These are phyloP conservation scores for Heteromurus nitidus DNA, from an alignment of 2,888 invertebrate species.

Conservation along the genomic window DNA sequence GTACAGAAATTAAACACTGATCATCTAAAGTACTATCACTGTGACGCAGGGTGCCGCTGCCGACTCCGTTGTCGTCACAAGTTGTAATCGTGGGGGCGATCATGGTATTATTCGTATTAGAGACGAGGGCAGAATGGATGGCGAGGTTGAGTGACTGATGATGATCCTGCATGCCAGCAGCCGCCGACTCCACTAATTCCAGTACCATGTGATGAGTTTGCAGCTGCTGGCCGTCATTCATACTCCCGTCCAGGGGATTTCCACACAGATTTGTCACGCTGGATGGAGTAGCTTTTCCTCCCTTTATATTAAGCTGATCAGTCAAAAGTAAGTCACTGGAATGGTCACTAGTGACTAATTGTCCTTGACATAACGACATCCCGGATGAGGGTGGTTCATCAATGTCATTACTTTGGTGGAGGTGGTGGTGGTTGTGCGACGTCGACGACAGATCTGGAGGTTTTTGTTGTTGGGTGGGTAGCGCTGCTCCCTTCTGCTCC, in stretches of 20 bases:
- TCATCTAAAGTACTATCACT: constrained; percentile 48
- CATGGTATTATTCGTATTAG: too few species aligned
- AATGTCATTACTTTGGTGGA: constrained; percentile 30
- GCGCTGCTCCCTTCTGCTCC: too few species aligned
- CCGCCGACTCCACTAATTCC: constrained; percentile 46
- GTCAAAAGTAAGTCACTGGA: constrained; percentile 63
- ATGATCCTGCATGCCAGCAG: constrained; percentile 28
- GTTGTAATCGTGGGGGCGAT: neutral
- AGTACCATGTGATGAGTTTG: constrained; percentile 50
- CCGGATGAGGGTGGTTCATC: constrained; percentile 49
- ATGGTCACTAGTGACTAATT: constrained; percentile 60
- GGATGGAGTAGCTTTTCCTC: constrained; percentile 52
- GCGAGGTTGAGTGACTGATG: constrained; percentile 49
- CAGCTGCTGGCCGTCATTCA: constrained; percentile 26
- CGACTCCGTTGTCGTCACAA: constrained; percentile 43
- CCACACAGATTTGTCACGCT: constrained; percentile 57
- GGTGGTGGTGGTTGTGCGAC: constrained; percentile 14
- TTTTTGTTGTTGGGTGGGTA: constrained; percentile 10
- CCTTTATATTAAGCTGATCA: constrained; percentile 59
- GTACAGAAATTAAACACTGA: constrained; percentile 56
- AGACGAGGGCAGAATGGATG: constrained; percentile 24
- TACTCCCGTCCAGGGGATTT: constrained; percentile 42
- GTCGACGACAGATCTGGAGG: constrained; percentile 1
- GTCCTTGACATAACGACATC: constrained; percentile 58
- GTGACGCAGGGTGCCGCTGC: constrained; percentile 9